Evolutionary conservation across 2,113 vertebrate genomes (phyloP), one percentile per base, ranked within the genome.

Genomic region (Syngnathus scovelli): DNA sequence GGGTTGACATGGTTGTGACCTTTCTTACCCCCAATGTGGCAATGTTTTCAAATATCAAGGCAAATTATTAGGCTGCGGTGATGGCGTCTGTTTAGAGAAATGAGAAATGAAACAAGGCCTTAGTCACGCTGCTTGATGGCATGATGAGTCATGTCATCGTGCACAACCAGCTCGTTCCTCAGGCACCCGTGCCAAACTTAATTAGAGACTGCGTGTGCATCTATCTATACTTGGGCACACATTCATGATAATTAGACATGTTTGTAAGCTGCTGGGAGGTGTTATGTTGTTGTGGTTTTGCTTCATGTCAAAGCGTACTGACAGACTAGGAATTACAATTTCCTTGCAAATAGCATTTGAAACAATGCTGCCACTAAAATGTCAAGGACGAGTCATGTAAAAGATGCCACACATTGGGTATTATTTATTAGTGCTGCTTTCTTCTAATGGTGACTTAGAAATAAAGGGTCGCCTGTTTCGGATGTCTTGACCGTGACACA

Each of bases 21-120:
- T 33, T 15, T 43, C 11, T 16, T 44, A 60, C 21, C 21, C 27
- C 58, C 46, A 52, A 5, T 54, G 12, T 65, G 70, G 56, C 8
- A 27, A 44, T 44, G 41, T 27, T 44, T 62, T 62, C 44, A 15
- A 62, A 44, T 62, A 62, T 4, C 56, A 5, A 59, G n/a, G 7
- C 38, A 3, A 38, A 46, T 4, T 33, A 21, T 52, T 19, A 41
- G 21, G 7, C 4, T 41, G 27, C 7, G 1, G 8, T 71, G 18
- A 23, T 3, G 36, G 15, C 43, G 2, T 36, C 33, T 13, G 7
- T 61, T 60, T 60, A n/a, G 23, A 55, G 6, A 71, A 81, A 73
- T 6, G 46, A 65, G 77, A 81, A 84, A 55, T 75, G 59, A 81
- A 85, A 75, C 66, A 38, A 9, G 61, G 19, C 21, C 27, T 48